Conservation (phyloP, 2,888 invertebrate species). For the Watsonalla binaria region DNA sequence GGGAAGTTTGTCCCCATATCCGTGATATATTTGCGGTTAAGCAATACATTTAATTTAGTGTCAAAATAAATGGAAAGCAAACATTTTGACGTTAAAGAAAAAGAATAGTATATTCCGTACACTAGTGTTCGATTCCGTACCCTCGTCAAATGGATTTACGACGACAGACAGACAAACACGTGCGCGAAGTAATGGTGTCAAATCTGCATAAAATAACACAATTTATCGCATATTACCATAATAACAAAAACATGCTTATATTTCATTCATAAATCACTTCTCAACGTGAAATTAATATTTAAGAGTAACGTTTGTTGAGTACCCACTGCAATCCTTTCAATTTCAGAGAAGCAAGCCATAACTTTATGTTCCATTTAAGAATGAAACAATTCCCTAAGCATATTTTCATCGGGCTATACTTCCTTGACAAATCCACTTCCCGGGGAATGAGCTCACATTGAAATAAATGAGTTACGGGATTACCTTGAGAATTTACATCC, state of each 20-base stretch:
- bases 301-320: no score
- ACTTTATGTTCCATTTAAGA: background rate
- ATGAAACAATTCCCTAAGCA: background rate
- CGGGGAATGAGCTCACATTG: background rate
- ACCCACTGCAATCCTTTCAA: no score
- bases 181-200: constrained; percentile 32
- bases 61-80: constrained; percentile 3
- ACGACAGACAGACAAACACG: constrained; percentile 48
- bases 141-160: constrained; percentile 50
- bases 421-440: background rate
- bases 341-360: no score
- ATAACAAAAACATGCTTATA: background rate
- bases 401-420: background rate
- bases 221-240: constrained; percentile 13
- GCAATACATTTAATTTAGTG: background rate
- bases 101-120: constrained; percentile 27
- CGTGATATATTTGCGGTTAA: background rate
- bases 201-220: constrained; percentile 41
- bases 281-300: background rate
- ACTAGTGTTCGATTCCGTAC: constrained; percentile 34
- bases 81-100: constrained; percentile 29
- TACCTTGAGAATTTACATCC: background rate
- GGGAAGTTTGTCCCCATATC: background rate
- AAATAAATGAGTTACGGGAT: background rate
- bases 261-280: background rate